Percentiles rank a stretch among this genome's conserved stretches.
Conservation (phyloP, 2,797 vertebrate species). For the Lithobates sylvaticus region DNA sequence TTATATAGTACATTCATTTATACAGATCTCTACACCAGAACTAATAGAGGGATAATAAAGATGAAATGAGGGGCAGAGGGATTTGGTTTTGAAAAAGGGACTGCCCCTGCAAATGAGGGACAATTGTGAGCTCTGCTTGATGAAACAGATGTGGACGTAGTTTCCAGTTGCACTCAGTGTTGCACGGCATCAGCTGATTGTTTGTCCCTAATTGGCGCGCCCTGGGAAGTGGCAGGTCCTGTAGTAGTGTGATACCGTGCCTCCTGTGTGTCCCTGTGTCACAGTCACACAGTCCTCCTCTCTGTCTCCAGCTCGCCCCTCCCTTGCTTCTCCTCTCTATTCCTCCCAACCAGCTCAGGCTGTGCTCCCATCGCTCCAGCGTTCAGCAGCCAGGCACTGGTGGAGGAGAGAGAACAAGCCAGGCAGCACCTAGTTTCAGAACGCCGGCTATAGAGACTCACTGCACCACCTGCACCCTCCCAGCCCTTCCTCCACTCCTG, state of each 20-base stretch:
- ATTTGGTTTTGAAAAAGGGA: too few relatives aligned
- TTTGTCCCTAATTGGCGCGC: too few relatives aligned
- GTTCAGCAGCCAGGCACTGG: conserved; percentile 64
- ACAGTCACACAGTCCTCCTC: conserved; percentile 60
- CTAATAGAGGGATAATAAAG: too few relatives aligned
- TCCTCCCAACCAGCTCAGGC: conserved; percentile 67
- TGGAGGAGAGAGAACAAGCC: conserved; percentile 64
- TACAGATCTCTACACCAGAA: too few relatives aligned
- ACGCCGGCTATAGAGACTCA: conserved; percentile 30
- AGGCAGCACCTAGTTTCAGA: conserved; percentile 63
- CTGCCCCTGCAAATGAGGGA: too few relatives aligned
- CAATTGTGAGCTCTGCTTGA: too few relatives aligned
- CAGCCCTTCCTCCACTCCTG: conserved; percentile 60
- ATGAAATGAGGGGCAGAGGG: too few relatives aligned
- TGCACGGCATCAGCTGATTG: too few relatives aligned
- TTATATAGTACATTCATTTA: too few relatives aligned
- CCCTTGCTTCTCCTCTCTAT: conserved; percentile 63
- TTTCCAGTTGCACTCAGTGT: too few relatives aligned
- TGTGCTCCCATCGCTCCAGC: conserved; percentile 64
- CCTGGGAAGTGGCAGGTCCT: too few relatives aligned
- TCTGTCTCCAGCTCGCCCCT: conserved; percentile 65
- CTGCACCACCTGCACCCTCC: conserved; percentile 66
- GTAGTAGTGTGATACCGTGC: conserved; percentile 6
- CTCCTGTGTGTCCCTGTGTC: conserved; percentile 42
- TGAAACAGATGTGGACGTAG: too few relatives aligned